Evolutionary conservation across 1,140 invertebrate genomes (phyloP).

Genomic region (Trichonephila inaurata): DNA sequence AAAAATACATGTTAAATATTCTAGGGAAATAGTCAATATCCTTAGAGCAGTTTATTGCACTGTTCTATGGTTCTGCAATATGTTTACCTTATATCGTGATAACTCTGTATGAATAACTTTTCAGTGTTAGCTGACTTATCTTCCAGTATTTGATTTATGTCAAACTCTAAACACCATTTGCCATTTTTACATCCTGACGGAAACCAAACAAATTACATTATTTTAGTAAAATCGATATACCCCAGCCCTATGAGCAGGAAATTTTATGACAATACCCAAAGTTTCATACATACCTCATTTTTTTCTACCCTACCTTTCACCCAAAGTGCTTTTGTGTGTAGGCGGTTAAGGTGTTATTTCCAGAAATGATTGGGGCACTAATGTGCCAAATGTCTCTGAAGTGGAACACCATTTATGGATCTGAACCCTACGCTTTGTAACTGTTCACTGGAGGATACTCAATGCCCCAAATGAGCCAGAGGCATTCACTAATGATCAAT

Average conservation of each 20-base stretch:
- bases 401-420: slow-evolving; percentile 70
- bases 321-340: slow-evolving; percentile 4
- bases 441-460: slow-evolving; percentile 49
- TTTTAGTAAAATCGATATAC: too few relatives aligned
- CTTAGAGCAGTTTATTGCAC: too few relatives aligned
- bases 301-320: neutral
- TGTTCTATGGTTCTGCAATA: too few relatives aligned
- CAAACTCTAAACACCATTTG: too few relatives aligned
- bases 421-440: slow-evolving; percentile 33
- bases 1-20: too few relatives aligned
- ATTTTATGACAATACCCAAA: neutral
- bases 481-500: slow-evolving; percentile 68
- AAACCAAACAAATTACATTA: too few relatives aligned
- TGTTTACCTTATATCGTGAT: too few relatives aligned
- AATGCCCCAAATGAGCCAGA: slow-evolving; percentile 46
- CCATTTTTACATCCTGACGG: too few relatives aligned
- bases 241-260: neutral
- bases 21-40: too few relatives aligned
- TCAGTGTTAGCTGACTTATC: too few relatives aligned
- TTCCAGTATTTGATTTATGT: too few relatives aligned
- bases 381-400: slow-evolving; percentile 52
- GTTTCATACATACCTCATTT: neutral
- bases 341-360: slow-evolving; percentile 25
- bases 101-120: too few relatives aligned
- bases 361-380: slow-evolving; percentile 29